These are phyloP conservation scores for Nesogale talazaci DNA, from an alignment of 2,113 vertebrate species.

Conservation along the genomic window DNA sequence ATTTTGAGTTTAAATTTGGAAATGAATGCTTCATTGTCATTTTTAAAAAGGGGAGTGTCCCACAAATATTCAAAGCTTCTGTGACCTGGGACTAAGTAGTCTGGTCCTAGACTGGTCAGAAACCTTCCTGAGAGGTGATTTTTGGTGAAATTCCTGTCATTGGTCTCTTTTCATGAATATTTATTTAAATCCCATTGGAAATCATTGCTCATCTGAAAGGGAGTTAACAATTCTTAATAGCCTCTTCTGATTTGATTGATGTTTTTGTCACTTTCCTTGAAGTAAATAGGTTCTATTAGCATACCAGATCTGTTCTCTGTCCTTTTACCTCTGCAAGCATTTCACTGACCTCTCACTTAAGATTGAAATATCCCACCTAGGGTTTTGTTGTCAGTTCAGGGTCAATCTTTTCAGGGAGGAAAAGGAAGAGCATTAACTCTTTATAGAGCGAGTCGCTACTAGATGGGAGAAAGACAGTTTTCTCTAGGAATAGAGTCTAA, in stretches of 20 bases:
- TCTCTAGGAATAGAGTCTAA: not conserved
- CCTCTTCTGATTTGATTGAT: slow-evolving; percentile 91
- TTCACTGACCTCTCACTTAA: slow-evolving; percentile 89
- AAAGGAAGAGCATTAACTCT: slow-evolving; percentile 64
- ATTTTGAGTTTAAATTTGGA: slow-evolving; percentile 22
- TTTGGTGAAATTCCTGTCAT: slow-evolving; percentile 86
- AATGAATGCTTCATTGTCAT: not conserved
- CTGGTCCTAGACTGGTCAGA: slow-evolving; percentile 56
- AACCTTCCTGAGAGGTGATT: slow-evolving; percentile 78
- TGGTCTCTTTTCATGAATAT: slow-evolving; percentile 89
- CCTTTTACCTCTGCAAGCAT: slow-evolving; percentile 84
- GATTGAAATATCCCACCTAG: slow-evolving; percentile 87
- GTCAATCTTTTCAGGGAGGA: slow-evolving; percentile 54
- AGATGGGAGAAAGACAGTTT: slow-evolving; percentile 25
- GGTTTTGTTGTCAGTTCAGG: slow-evolving; percentile 84
- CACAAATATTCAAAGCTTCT: slow-evolving; percentile 18
- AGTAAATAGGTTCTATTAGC: slow-evolving; percentile 91
- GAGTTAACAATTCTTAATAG: slow-evolving; percentile 92
- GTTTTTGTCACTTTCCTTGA: slow-evolving; percentile 91
- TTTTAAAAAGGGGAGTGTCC: not conserved
- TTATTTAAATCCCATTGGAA: slow-evolving; percentile 89
- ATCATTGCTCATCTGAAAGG: slow-evolving; percentile 91
- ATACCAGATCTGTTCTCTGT: slow-evolving; percentile 89
- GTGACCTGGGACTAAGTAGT: slow-evolving; percentile 24
- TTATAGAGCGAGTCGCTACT: slow-evolving; percentile 47